A percentile compares a stretch with the other conserved stretches of the same genome.
phyloP scores from a whole-genome alignment of 2,113 vertebrate species.

The Naja naja region DNA sequence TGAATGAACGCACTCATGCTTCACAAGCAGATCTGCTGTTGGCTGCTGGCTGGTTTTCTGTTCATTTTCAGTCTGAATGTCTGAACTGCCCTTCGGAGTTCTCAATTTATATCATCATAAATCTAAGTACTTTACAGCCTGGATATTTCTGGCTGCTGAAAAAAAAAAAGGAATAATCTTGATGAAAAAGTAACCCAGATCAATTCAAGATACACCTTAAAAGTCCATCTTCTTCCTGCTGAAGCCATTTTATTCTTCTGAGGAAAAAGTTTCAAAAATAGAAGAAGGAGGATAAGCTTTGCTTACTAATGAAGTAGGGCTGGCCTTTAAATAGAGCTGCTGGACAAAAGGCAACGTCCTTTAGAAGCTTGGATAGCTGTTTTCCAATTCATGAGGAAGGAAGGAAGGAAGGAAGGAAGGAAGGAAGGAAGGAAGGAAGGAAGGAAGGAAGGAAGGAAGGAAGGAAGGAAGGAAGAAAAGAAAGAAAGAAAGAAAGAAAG shows the following conservation, averaged over 20 bases:
- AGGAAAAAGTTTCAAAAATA: not conserved
- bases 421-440: too few species aligned
- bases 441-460: accelerated
- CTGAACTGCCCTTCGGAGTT: not conserved
- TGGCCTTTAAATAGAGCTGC: not conserved
- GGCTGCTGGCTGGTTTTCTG: not conserved
- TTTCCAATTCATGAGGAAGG: not conserved
- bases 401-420: too few species aligned
- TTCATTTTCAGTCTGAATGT: not conserved
- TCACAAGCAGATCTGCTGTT: not conserved
- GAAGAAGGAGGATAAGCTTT: not conserved
- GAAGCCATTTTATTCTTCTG: not conserved
- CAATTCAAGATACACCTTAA: not conserved
- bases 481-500: not conserved
- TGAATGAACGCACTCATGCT: not conserved
- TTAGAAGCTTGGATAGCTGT: not conserved
- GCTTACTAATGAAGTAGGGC: not conserved
- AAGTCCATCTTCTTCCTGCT: not conserved
- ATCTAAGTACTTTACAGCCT: not conserved
- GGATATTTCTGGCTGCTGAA: not conserved
- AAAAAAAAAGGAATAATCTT: not conserved
- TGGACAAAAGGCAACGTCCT: not conserved
- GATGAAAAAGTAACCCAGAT: not conserved
- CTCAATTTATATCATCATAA: not conserved
- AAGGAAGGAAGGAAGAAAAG: too few species aligned